Evolutionary conservation across 2,113 vertebrate genomes (phyloP), one percentile per base, ranked within the genome.

Genomic region (Xiphias gladius): DNA sequence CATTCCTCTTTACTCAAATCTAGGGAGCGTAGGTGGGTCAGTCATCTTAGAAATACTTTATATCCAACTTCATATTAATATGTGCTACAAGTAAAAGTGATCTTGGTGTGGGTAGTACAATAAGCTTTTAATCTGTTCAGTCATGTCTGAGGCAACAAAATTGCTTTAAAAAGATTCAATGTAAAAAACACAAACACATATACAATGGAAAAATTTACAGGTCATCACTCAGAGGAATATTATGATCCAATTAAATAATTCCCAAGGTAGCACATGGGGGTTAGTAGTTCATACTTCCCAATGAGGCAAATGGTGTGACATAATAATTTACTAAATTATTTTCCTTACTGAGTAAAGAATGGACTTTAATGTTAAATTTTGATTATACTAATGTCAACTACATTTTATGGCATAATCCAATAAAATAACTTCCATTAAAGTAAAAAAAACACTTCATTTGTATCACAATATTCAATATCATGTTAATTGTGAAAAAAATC

Each of bases 1-100:
- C 94, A 93, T 92, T 94, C 92, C 91, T 93, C 81, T 92, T 91
- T 84, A 73, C 79, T 91, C 88, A 91, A 93, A 94, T 90, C 88
- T 91, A 80, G 86, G 89, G 88, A 93, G 90, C 70, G 86, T 92
- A 91, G 87, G 82, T 86, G 79, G 86, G 80, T 89, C 90, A 88
- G 90, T 88, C 85, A 76, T 91, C 83, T 91, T 85, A 84, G 91
- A 93, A 92, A 94, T 88, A 90, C 81, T 93, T 92, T 85, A 89
- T 85, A 87, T 84, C 46, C 79, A 88, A 91, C 88, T 90, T 92
- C 86, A 91, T 92, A 88, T 92, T 65, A 90, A 83, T 63, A 85
- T 91, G 81, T 86, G 86, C 89, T 87, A 91, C 85, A 85, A 87
- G 86, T 91, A 88, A 89, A 92, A 88, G 80, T 87, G 80, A 84